phyloP scores from a whole-genome alignment of 1,140 invertebrate genomes.

The Pogonomyrmex californicus region DNA sequence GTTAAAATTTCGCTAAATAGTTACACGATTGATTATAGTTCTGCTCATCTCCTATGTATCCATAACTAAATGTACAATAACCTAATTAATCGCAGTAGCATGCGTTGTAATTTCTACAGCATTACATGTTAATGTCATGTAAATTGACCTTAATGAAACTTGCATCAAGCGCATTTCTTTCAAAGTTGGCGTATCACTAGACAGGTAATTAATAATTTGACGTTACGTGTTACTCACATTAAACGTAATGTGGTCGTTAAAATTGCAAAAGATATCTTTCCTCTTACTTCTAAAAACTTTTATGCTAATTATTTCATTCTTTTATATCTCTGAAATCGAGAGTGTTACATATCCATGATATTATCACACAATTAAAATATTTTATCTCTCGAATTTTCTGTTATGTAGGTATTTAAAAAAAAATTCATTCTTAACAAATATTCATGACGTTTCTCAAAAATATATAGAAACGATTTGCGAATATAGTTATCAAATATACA shows the following conservation, averaged over 20 bases:
- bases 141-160: constrained; percentile 57
- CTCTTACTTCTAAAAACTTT: background rate
- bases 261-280: background rate
- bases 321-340: background rate
- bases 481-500: background rate
- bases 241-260: background rate
- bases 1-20: constrained; percentile 5
- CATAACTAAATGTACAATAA: constrained; percentile 8
- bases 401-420: background rate
- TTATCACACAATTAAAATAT: background rate
- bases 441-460: background rate
- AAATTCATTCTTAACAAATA: constrained; percentile 7
- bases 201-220: constrained; percentile 42
- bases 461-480: background rate
- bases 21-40: background rate
- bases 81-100: constrained; percentile 34
- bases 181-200: constrained; percentile 26
- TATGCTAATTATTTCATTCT: background rate
- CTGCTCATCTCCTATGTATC: background rate
- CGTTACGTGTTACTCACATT: background rate
- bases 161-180: constrained; percentile 30
- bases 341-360: background rate
- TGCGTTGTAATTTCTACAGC: constrained; percentile 30
- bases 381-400: background rate
- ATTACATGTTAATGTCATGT: constrained; percentile 29